Evolutionary conservation across 2,888 invertebrate species (phyloP).

Genomic region (Mylabris sibirica): DNA sequence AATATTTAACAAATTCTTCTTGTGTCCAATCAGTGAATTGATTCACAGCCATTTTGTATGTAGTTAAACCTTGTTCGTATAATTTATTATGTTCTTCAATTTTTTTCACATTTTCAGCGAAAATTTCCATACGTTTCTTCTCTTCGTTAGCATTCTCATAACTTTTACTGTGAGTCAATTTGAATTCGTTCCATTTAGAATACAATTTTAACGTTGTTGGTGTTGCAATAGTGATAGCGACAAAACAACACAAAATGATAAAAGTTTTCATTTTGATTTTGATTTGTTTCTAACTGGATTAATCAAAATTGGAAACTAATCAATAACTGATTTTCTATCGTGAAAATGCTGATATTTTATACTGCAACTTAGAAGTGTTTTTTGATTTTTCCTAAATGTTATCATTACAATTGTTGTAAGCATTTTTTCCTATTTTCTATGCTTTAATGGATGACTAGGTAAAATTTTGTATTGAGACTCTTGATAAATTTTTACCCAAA

Average conservation of each 20-base stretch:
- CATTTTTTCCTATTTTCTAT: too few relatives aligned
- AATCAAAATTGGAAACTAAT: too few relatives aligned
- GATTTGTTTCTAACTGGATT: too few relatives aligned
- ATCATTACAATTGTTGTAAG: too few relatives aligned
- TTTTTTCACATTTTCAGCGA: slow-evolving; percentile 33
- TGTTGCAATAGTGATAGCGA: neutral
- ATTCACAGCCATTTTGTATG: slow-evolving; percentile 37
- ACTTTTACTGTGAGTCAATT: neutral
- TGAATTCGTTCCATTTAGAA: neutral
- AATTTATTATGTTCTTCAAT: slow-evolving; percentile 38
- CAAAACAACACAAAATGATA: neutral
- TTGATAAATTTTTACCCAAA: too few relatives aligned
- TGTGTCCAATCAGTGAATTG: slow-evolving; percentile 50
- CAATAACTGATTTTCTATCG: too few relatives aligned
- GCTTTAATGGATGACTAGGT: too few relatives aligned
- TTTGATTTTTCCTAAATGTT: too few relatives aligned
- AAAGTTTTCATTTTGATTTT: neutral
- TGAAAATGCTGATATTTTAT: too few relatives aligned
- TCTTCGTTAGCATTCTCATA: too few relatives aligned
- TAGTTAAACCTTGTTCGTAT: slow-evolving; percentile 31
- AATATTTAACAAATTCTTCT: neutral
- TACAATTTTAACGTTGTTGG: neutral
- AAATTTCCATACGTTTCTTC: slow-evolving; percentile 9
- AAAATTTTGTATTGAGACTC: too few relatives aligned
- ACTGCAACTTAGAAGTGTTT: too few relatives aligned